Percentiles rank a stretch among this genome's conserved stretches.
These are phyloP conservation scores for Phrynocephalus guinanensis DNA, from an alignment of 2,797 vertebrate genomes.

Conservation along the genomic window DNA sequence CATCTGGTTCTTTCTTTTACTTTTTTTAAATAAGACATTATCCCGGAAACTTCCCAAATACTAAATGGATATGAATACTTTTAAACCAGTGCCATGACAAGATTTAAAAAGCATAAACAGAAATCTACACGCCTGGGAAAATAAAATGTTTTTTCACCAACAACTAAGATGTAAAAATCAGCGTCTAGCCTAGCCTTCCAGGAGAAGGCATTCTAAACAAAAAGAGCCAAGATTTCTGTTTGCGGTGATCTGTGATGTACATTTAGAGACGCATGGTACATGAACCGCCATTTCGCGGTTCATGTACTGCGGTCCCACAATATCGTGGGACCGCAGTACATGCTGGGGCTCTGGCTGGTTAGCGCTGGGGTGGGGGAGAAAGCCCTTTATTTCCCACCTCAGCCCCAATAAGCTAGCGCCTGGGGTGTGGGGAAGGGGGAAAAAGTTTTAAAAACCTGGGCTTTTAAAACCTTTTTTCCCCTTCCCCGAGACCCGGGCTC, in stretches of 20 bases:
- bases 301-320: no score
- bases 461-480: no score
- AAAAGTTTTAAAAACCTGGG: no score
- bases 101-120: background rate
- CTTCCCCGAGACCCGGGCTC: no score
- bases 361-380: no score
- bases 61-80: background rate
- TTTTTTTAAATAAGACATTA: background rate
- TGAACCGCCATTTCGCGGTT: no score
- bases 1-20: background rate
- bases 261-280: background rate
- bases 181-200: background rate
- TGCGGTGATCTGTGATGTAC: background rate
- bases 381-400: no score
- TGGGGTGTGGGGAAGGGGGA: no score
- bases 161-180: background rate
- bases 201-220: background rate
- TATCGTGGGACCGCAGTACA: no score
- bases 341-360: no score
- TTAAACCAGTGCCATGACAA: background rate
- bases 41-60: background rate
- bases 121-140: background rate
- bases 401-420: no score
- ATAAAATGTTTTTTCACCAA: background rate
- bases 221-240: background rate